A percentile compares a stretch with the other conserved stretches of the same genome.
Conservation (phyloP, 2,888 invertebrate species). For the Drosophila limbata region DNA sequence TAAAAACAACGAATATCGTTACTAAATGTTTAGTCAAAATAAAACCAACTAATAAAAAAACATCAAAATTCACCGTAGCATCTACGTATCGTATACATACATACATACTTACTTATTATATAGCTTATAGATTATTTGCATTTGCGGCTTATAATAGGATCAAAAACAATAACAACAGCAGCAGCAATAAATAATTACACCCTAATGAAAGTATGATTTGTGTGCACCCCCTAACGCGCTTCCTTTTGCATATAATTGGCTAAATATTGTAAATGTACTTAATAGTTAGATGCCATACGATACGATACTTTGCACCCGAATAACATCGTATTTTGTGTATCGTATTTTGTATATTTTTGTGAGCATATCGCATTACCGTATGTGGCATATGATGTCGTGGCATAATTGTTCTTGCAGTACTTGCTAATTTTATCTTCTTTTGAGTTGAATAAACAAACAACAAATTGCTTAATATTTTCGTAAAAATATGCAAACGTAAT, state of each 20-base stretch:
- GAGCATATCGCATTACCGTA: slow-evolving; percentile 62
- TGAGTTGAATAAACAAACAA: slow-evolving; percentile 47
- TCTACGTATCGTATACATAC: slow-evolving; percentile 33
- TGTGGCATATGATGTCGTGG: slow-evolving; percentile 85
- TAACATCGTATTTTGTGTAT: slow-evolving; percentile 31
- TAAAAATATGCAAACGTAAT: slow-evolving; percentile 82
- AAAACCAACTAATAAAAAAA: slow-evolving; percentile 27
- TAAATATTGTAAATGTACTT: slow-evolving; percentile 48
- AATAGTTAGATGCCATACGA: slow-evolving; percentile 42
- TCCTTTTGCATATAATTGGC: slow-evolving; percentile 40
- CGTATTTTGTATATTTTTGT: slow-evolving; percentile 44
- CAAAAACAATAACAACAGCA: slow-evolving; percentile 13
- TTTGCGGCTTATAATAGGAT: slow-evolving; percentile 63
- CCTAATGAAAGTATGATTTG: slow-evolving; percentile 59
- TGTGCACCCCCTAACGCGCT: slow-evolving; percentile 65
- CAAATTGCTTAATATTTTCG: slow-evolving; percentile 65
- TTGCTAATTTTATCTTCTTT: slow-evolving; percentile 53
- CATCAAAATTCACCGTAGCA: slow-evolving; percentile 73
- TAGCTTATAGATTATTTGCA: slow-evolving; percentile 62
- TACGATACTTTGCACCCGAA: slow-evolving; percentile 42
- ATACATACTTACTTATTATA: slow-evolving; percentile 33
- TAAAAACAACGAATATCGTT: slow-evolving; percentile 52
- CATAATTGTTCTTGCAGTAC: slow-evolving; percentile 67
- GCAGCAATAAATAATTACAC: slow-evolving; percentile 56
- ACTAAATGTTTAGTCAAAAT: slow-evolving; percentile 66